Base-by-base conservation (phyloP, 2,888 invertebrate species). In the Micoletzkya japonica region DNA sequence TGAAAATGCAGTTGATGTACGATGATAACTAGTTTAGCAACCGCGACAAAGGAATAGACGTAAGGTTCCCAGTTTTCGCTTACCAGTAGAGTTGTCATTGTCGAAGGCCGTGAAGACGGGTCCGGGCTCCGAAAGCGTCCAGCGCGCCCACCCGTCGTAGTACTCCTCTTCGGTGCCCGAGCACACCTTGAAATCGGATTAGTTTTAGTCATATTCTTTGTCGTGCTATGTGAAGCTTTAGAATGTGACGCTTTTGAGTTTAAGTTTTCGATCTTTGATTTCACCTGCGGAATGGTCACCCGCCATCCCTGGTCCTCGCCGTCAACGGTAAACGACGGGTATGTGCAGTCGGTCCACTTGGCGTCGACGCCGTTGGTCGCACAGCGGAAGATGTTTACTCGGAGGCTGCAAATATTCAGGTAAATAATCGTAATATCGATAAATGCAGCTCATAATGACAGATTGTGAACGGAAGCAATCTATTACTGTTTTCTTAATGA, bases 141-240 rank as follows among this genome's bases (percentile, higher is more conserved):
- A 81, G 70, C 77, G 50, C 24, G 77, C 79, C 81, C 81, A 81
- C 34, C 78, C 79, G 63, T 81, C 81, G 68, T 77, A 72, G 72
- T 77, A 78, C 44, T 78, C 74, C 20, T 74, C 72, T 68, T 78
- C 81, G 32, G 77, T 72, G 39, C 81, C 81, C 7, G 57, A 57
- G 67, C 81, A 81, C n/a, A 73, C 63, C 70, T 74, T 26, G 0
- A 26, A 39, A 60, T 37, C 7, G 6, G 7, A 17, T n/a, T n/a
- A n/a, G n/a, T n/a, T n/a, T n/a, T n/a, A n/a, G n/a, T n/a, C n/a
- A n/a, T n/a, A n/a, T n/a, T n/a, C n/a, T n/a, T n/a, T n/a, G n/a
- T n/a, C n/a, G n/a, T n/a, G n/a, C n/a, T n/a, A n/a, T n/a, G n/a
- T n/a, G n/a, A n/a, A n/a, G n/a, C n/a, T n/a, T n/a, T n/a, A n/a